Percentiles rank a stretch among this genome's conserved stretches.
phyloP scores from a whole-genome alignment of 2,888 invertebrate species.

The Sinohyriopsis cumingii region DNA sequence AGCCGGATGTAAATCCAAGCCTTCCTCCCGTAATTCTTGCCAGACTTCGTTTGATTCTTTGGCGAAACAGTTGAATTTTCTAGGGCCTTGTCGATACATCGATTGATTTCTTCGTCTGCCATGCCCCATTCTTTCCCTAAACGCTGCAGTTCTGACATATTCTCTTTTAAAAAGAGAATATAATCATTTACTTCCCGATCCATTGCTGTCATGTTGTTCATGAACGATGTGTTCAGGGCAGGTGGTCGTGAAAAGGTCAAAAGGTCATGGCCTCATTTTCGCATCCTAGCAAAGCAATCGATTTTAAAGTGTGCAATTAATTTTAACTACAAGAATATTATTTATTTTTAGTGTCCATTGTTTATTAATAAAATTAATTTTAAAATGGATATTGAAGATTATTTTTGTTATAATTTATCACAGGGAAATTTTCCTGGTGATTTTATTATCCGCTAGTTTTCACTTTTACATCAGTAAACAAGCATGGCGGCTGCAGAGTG shows the following conservation, averaged over 20 bases:
- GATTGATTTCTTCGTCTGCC: conserved; percentile 42
- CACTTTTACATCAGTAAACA: conserved; percentile 47
- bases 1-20: conserved; percentile 38
- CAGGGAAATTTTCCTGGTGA: no score
- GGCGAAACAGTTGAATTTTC: conserved; percentile 15
- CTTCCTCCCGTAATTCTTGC: conserved; percentile 28
- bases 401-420: no score
- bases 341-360: no score
- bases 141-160: conserved; percentile 39
- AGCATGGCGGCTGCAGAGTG: conserved; percentile 57
- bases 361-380: no score
- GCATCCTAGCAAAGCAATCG: neutral
- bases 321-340: no score
- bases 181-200: conserved; percentile 34
- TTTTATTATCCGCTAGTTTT: conserved; percentile 7
- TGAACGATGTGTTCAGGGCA: neutral
- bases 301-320: no score
- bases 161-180: conserved; percentile 39
- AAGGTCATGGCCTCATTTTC: conserved; percentile 31
- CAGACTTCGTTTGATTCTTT: neutral
- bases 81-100: conserved; percentile 42
- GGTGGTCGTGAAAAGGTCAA: conserved; percentile 6
- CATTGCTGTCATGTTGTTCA: conserved; percentile 16
- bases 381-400: no score
- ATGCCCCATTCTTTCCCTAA: conserved; percentile 48